Base-by-base conservation (phyloP, 2,888 invertebrate genomes). In the Lithophane semibrunnea region DNA sequence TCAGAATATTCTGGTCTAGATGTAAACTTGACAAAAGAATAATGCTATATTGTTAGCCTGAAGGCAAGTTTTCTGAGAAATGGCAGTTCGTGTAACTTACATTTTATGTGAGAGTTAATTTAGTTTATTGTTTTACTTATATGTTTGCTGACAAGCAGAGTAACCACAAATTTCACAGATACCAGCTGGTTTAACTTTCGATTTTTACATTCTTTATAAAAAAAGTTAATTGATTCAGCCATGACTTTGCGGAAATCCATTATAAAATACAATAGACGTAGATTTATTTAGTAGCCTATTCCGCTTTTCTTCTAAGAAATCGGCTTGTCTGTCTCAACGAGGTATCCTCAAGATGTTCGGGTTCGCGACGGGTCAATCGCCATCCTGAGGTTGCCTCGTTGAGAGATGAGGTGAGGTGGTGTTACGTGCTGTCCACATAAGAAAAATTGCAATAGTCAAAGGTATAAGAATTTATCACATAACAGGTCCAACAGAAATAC, bases 1-100 rank as follows among this genome's bases (percentile, higher is more conserved):
- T 56, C 37, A 37, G 8, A 47, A 73, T 63, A 49, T 70, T 69
- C 16, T 29, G 72, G 60, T 73, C 29, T 42, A 71, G 73, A 24
- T 78, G 29, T 60, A n/a, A 68, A 73, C 21, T 58, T 49, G 5
- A 44, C 10, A 3, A 18, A 21, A 29, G 69, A 63, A 77, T 37
- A 37, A 69, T 58, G 16, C 8, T 77, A 58, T 63, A 66, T 29
- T 66, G 61, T 24, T 76, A 58, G 18, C 21, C 52, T 56, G 18
- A 42, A 68, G 49, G 24, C 37, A 73, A 63, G 16, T 49, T 65
- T 64, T 42, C 42, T 42, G 16, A 2, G n/a, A 63, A 37, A 12
- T 70, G 1, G 16, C 1, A 29, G 1, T 21, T 60, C n/a, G 16
- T 29, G n/a, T 2, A 47, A n/a, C 16, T 24, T 0, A 37, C 8